Conservation (phyloP, 2,797 vertebrate genomes). For the Helarctos malayanus region DNA sequence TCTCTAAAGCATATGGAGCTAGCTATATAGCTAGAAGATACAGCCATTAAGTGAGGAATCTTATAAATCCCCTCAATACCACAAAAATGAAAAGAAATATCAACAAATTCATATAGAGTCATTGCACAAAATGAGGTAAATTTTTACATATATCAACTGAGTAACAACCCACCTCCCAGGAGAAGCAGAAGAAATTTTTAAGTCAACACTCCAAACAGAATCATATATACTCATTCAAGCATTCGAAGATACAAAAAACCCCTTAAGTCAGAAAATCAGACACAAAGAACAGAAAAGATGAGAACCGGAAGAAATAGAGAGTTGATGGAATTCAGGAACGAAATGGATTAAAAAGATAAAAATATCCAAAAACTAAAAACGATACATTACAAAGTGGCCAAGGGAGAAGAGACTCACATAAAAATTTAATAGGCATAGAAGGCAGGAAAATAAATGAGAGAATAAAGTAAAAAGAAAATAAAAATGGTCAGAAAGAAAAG, state of each 20-base stretch:
- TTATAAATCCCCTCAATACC: neutral
- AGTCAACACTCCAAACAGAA: neutral
- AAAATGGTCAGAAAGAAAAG: neutral
- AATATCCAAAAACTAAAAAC: neutral
- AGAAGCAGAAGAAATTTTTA: neutral
- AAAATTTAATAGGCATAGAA: neutral
- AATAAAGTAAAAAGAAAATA: neutral
- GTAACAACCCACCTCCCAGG: neutral
- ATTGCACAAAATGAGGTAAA: neutral
- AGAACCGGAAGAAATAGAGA: neutral
- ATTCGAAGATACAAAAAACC: neutral
- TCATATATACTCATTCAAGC: neutral
- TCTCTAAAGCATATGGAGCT: neutral
- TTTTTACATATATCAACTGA: neutral
- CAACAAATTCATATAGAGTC: neutral
- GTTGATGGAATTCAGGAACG: neutral
- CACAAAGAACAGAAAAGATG: neutral
- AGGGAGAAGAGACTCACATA: neutral
- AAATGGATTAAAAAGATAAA: slow-evolving; percentile 5
- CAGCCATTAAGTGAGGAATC: neutral
- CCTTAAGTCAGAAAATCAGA: neutral
- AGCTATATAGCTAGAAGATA: neutral
- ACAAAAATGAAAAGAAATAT: slow-evolving; percentile 49
- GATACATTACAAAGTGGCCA: neutral
- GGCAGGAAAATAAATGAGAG: neutral